These are phyloP conservation scores for Bovichtus diacanthus DNA, from an alignment of 2,797 vertebrate genomes.

Conservation along the genomic window DNA sequence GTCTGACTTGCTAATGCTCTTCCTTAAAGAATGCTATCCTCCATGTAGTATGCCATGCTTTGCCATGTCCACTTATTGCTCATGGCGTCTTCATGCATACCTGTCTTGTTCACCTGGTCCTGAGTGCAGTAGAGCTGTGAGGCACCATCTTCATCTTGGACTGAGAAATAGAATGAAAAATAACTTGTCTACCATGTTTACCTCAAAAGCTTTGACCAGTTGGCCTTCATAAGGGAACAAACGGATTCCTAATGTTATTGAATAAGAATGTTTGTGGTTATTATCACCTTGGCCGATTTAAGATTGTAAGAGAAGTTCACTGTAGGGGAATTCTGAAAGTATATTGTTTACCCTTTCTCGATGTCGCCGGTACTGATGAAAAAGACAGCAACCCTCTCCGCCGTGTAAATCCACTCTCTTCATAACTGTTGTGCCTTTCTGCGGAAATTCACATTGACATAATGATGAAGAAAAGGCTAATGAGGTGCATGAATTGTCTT, in stretches of 20 bases:
- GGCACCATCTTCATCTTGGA: constrained; percentile 12
- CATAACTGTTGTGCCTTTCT: constrained; percentile 55
- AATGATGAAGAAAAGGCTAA: neutral
- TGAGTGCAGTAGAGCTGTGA: neutral
- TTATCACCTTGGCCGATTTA: neutral
- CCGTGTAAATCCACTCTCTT: constrained; percentile 23
- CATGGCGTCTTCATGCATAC: constrained; percentile 14
- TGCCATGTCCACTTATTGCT: neutral
- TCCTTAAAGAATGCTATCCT: neutral
- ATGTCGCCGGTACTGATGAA: constrained; percentile 62
- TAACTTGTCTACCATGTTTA: neutral
- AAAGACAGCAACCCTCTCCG: constrained; percentile 64
- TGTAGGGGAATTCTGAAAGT: too few relatives aligned
- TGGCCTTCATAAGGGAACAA: neutral
- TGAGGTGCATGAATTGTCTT: neutral
- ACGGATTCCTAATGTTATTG: neutral
- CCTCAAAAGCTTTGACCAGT: neutral
- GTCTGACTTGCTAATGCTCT: neutral
- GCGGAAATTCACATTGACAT: constrained; percentile 13
- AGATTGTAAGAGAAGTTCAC: neutral
- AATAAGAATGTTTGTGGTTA: neutral
- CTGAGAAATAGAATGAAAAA: neutral
- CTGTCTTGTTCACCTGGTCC: constrained; percentile 24
- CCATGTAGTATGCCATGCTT: neutral
- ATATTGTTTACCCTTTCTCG: constrained; percentile 47